Evolutionary conservation across 2,113 vertebrate species (phyloP).

Genomic region (Thryonomys swinderianus): DNA sequence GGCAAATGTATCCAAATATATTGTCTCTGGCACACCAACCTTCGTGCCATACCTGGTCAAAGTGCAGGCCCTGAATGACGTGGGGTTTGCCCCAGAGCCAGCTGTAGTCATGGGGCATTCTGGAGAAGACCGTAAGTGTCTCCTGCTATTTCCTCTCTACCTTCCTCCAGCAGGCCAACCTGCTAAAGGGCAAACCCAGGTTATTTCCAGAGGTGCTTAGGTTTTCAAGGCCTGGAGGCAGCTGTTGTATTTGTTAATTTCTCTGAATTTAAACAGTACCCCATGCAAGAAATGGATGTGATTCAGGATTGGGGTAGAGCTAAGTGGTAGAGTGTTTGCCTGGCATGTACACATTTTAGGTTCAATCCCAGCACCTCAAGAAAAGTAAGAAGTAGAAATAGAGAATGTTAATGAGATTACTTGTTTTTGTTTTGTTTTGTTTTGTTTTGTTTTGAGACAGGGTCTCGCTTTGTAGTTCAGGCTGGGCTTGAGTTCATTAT

Average conservation of each 20-base stretch:
- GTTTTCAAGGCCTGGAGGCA: not conserved
- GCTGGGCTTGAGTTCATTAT: no score
- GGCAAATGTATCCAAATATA: conserved; percentile 95
- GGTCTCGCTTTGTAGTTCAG: no score
- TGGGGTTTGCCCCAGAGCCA: conserved; percentile 93
- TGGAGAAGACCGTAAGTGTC: conserved; percentile 97
- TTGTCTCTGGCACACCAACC: conserved; percentile 95
- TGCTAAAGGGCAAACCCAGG: not conserved
- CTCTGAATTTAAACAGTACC: not conserved
- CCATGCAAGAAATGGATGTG: not conserved
- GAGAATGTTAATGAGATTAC: not conserved
- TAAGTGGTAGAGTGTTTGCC: not conserved
- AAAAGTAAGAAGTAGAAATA: not conserved
- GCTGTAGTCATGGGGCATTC: conserved; percentile 90
- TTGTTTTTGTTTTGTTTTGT: no score
- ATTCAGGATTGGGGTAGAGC: not conserved
- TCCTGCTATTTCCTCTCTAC: not conserved
- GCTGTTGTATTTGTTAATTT: not conserved
- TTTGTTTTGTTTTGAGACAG: no score
- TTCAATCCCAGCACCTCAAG: not conserved
- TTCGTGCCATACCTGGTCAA: conserved; percentile 95
- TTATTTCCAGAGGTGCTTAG: not conserved
- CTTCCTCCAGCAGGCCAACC: not conserved
- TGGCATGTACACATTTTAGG: not conserved
- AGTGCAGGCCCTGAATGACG: conserved; percentile 94